Percentiles rank a stretch among this genome's conserved stretches.
These are phyloP conservation scores for Cheilosia variabilis DNA, from an alignment of 2,888 invertebrate species.

Conservation along the genomic window DNA sequence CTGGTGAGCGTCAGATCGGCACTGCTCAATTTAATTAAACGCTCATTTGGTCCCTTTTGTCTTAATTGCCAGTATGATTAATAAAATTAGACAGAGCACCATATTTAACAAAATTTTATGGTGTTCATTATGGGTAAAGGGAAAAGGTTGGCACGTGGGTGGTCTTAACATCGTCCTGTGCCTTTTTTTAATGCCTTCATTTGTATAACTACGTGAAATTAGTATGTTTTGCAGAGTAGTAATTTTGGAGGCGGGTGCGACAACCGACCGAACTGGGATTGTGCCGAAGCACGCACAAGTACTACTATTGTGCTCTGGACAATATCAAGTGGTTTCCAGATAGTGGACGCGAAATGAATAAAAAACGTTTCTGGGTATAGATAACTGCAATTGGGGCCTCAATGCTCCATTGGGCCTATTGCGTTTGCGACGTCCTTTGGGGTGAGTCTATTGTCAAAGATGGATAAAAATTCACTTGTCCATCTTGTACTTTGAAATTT, in stretches of 20 bases:
- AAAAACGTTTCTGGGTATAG: no score
- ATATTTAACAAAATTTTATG: slow-evolving; percentile 52
- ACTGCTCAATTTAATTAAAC: slow-evolving; percentile 59
- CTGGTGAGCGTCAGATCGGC: slow-evolving; percentile 39
- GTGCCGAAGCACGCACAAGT: neutral
- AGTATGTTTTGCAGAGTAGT: neutral
- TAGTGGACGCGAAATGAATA: no score
- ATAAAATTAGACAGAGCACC: slow-evolving; percentile 41
- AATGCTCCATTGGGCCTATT: no score
- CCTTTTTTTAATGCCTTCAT: neutral
- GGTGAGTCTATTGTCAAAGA: no score
- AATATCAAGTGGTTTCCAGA: neutral
- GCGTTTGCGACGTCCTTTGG: no score
- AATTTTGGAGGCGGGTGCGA: neutral
- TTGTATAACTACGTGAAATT: neutral
- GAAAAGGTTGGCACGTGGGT: neutral
- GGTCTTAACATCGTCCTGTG: neutral
- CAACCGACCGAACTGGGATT: neutral
- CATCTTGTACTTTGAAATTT: no score
- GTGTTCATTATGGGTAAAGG: slow-evolving; percentile 13
- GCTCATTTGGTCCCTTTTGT: slow-evolving; percentile 32
- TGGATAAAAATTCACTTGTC: no score
- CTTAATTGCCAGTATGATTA: slow-evolving; percentile 51
- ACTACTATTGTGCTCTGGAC: neutral
- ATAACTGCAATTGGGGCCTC: no score